Evolutionary conservation across 2,113 vertebrate species (phyloP), one percentile per base, ranked within the genome.

Genomic region (Morone saxatilis): DNA sequence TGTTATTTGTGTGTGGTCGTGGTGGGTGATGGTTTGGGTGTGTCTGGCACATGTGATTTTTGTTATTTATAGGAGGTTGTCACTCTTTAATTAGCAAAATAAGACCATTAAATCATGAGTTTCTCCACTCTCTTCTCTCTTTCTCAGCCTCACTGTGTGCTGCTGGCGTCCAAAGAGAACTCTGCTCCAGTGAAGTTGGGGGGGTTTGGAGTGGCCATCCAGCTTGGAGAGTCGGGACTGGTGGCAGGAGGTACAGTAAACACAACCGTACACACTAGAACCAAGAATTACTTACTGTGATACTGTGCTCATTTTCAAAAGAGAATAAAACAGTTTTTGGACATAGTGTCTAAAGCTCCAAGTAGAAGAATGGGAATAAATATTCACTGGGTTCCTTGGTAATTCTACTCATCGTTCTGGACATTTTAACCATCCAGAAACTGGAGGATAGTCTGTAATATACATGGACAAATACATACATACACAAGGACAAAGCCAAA

Each of bases 161-260:
- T 99, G 76, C 97, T 99, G 90, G 98, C 98, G 48, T 99, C 98
- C 85, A 99, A 99, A 92, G 98, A 99, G 92, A 99, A 99, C 91
- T 99, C 98, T 0, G 98, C 98, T 73, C 98, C 98, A 2, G 98
- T 99, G 83, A 99, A 99, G 90, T 94, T 99, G 83, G 98, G 98
- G 19, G 98, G 98, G 43, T 99, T 99, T 16, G 98, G 98, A 41
- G 98, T 99, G 71, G 98, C 98, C 81, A 99, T 99, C 94, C 98
- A 99, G 66, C 96, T 99, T 45, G 98, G 98, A 72, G 98, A 99
- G 88, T 99, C 98, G 16, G 98, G 98, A 80, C 95, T 99, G 83
- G 98, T 99, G 91, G 98, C 98, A 84, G 98, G 98, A 98, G 98
- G 98, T 99, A 97, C 19, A 25, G 7, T 11, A 14, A 68, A 79